Evolutionary conservation across 1,140 invertebrate genomes (phyloP), one percentile per base, ranked within the genome.

Genomic region (Apocrypta bakeri): DNA sequence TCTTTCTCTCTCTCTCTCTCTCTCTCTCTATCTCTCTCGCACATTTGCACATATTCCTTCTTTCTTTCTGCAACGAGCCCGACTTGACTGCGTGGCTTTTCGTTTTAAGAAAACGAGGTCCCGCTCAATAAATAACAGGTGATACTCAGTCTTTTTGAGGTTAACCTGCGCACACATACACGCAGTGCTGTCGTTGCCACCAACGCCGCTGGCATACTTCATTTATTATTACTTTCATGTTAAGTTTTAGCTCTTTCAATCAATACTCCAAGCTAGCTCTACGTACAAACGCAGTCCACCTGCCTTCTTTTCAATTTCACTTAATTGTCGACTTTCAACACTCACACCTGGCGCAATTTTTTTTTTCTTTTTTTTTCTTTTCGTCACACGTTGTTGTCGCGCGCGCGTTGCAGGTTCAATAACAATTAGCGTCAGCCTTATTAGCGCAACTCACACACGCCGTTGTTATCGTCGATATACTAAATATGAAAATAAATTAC

Each of bases 191-290:
- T 21, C n/a, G 48, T 17, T 6, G 48, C 48, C 48, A 21, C 48
- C 17, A 56, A 14, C 48, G 48, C 48, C 48, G 48, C 48, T 56
- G 48, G 48, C 48, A 56, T 56, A 56, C 48, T 37, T 71, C 29
- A n/a, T 33, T 71, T 71, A 33, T 33, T 71, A 33, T 37, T 33
- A 14, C 17, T 21, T 71, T 31, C 68, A 17, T 21, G 68, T 29
- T 31, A 71, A 71, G 29, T 31, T 33, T 71, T 29, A 33, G 68
- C 68, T 37, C 17, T 37, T 71, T 71, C 31, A 71, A 71, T 71
- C 68, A 29, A 71, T 71, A 71, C 29, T 71, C 31, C 63, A 56
- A 56, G 4, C 63, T 66, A 29, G 27, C 63, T 66, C 63, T 66
- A 27, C 63, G 24, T 25, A 24, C 63, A 66, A 66, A 25, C 24